Base-by-base conservation (phyloP, 2,888 invertebrate species). In the Lamproptera curius region DNA sequence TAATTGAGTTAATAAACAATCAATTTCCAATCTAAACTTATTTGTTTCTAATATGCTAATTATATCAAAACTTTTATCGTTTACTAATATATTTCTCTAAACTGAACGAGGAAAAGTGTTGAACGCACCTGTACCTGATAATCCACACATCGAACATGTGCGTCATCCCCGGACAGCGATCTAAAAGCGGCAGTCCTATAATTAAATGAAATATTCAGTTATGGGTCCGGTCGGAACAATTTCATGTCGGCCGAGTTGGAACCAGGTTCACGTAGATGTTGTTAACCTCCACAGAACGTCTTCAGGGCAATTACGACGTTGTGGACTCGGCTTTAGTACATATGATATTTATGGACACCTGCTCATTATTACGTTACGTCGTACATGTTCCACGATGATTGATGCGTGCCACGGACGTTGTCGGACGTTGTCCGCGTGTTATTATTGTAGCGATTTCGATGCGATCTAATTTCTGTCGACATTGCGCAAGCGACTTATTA, bases 191-290 rank as follows among this genome's bases (percentile, higher is more conserved):
- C 69, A 62, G 63, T 66, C 70, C 70, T 73, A 75, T n/a, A n/a
- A n/a, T 73, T 70, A 69, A 72, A 74, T 79, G 78, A 71, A 79
- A 77, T 79, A 82, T 82, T 82, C 76, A 80, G 75, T 73, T 63
- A 63, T 59, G 61, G 72, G 66, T 73, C 67, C 67, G 72, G 67
- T 67, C 70, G 66, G 69, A 74, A 74, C 73, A 70, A 76, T 77
- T 77, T 75, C 60, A 75, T 77, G 68, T 62, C 64, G 55, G 60
- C 67, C 67, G 62, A 5, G 6, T 20, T n/a, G 20, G 68, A 77
- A 74, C 75, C 74, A 73, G 78, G 72, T 66, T 73, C 59, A 71
- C 54, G 70, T 76, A 61, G 67, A 63, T 70, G 70, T 75, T 75
- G 74, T 75, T 77, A 70, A 75, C 67, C 75, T 66, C 58, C 20